These are phyloP conservation scores for Microctonus aethiopoides DNA, from an alignment of 2,888 invertebrate species.

Conservation along the genomic window DNA sequence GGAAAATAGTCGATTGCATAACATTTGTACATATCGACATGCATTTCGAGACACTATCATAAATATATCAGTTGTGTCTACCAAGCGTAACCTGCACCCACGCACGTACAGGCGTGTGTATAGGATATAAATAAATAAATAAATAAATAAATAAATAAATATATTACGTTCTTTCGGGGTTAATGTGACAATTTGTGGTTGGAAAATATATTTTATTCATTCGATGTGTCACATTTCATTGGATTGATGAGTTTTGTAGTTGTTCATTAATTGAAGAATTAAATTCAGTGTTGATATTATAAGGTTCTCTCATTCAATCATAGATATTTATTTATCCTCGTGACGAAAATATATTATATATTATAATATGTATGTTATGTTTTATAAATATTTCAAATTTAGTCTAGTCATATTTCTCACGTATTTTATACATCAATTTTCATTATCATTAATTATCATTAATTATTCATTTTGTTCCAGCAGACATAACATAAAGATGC, in stretches of 20 bases:
- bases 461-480: background rate
- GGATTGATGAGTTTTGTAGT: conserved; percentile 43
- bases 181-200: conserved; percentile 8
- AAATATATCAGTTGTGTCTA: conserved; percentile 22
- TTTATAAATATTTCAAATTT: no score
- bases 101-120: background rate
- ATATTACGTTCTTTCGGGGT: background rate
- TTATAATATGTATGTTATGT: no score
- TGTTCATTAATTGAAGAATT: background rate
- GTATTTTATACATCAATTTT: conserved; percentile 10
- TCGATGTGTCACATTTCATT: conserved; percentile 37
- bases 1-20: conserved; percentile 5
- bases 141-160: background rate
- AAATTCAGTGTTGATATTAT: background rate
- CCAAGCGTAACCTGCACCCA: conserved; percentile 20
- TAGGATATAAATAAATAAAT: no score
- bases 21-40: conserved; percentile 9
- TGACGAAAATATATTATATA: background rate
- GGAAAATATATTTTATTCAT: conserved; percentile 10
- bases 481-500: background rate
- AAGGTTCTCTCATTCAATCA: background rate
- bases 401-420: background rate
- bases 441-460: conserved; percentile 24
- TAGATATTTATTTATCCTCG: background rate
- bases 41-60: conserved; percentile 3